A percentile compares a stretch with the other conserved stretches of the same genome.
phyloP scores from a whole-genome alignment of 1,140 invertebrate genomes.

The Anastatus disparis region DNA sequence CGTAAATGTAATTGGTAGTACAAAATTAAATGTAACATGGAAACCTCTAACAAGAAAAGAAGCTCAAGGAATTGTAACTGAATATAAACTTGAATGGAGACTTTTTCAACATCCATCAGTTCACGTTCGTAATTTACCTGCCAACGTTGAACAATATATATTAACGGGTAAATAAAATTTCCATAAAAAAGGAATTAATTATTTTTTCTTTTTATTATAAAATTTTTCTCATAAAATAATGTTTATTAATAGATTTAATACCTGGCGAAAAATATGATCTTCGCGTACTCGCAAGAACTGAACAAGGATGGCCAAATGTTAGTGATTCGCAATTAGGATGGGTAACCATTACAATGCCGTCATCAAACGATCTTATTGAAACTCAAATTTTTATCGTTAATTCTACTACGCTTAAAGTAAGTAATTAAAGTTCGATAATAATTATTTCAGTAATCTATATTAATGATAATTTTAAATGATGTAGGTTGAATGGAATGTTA shows the following conservation, averaged over 20 bases:
- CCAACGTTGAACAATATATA: slow-evolving; percentile 61
- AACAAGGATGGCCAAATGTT: slow-evolving; percentile 65
- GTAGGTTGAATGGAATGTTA: slow-evolving; percentile 64
- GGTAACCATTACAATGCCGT: slow-evolving; percentile 66
- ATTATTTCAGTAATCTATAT: background rate
- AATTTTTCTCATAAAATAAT: background rate
- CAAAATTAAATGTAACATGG: slow-evolving; percentile 72
- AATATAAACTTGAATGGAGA: slow-evolving; percentile 75
- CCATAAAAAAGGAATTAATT: background rate
- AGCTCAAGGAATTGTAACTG: slow-evolving; percentile 70
- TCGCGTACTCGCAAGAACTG: slow-evolving; percentile 68
- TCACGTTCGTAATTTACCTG: slow-evolving; percentile 62
- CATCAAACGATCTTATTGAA: slow-evolving; percentile 57
- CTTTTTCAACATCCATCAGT: slow-evolving; percentile 64
- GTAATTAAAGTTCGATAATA: too few species aligned
- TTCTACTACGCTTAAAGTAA: slow-evolving; percentile 62
- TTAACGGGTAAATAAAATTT: slow-evolving; percentile 64
- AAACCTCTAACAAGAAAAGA: slow-evolving; percentile 67
- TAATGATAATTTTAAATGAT: slow-evolving; percentile 29
- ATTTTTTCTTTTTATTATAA: background rate
- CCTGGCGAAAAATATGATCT: slow-evolving; percentile 71
- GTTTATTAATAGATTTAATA: slow-evolving; percentile 60
- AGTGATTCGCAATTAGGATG: slow-evolving; percentile 67
- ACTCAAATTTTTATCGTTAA: slow-evolving; percentile 64
- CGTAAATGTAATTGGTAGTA: slow-evolving; percentile 66